Evolutionary conservation across 2,888 invertebrate species (phyloP), one percentile per base, ranked within the genome.

Genomic region (Phyllotreta striolata): DNA sequence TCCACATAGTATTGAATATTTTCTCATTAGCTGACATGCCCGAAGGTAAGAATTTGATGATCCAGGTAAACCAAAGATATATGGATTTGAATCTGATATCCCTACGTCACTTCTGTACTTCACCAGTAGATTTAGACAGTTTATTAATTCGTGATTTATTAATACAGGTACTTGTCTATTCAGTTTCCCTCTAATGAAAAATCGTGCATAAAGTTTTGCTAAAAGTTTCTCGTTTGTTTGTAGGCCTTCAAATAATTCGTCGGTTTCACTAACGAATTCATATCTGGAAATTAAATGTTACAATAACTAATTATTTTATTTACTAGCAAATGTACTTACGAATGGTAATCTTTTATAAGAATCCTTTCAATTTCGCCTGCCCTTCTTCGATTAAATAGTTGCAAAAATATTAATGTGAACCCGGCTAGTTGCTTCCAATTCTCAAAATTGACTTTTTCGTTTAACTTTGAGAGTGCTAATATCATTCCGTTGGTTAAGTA

Each of bases 151-250:
- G 24, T 34, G 49, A 34, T 9, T 34, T n/a, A 62, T 4, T n/a
- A 62, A 24, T 13, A 62, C 62, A 46, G 37, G 44, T 9, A 62
- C 62, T 55, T 9, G 7, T 14, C 62, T 13, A 12, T 62, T 55
- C 1, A 62, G 46, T 54, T 62, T 62, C 12, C 62, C 62, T 12
- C 62, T 10, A 12, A 62, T 62, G 35, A 51, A 46, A 51, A 61
- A 61, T 4, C 55, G 8, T 6, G 6, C 54, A 61, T 44, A 61
- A n/a, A 14, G 12, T 10, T 5, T 54, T 2, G 46, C 58, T 3
- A 44, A 6, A 24, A 46, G 13, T 10, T 44, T 57, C 12, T 10
- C 5, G 9, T 57, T 6, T 40, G 6, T 13, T 47, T 47, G 6
- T 13, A 47, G 4, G 6, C 47, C 6, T 47, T 47, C 3, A 13